These are phyloP conservation scores for Lepus timidus DNA, from an alignment of 2,113 vertebrate genomes.

Conservation along the genomic window DNA sequence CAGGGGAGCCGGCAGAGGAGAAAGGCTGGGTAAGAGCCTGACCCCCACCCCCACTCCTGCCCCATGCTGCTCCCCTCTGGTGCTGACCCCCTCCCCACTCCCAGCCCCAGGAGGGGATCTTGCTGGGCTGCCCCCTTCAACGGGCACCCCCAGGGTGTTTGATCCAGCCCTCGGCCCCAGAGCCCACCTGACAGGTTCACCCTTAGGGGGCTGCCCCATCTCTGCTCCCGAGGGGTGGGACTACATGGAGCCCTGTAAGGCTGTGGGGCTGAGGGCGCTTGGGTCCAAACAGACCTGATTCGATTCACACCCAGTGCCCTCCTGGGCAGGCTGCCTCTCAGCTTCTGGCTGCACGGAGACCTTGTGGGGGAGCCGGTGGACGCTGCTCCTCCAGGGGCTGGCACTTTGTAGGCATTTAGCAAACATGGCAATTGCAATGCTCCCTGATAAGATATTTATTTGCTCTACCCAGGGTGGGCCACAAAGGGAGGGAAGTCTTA, in stretches of 20 bases:
- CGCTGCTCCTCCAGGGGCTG: background rate
- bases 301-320: background rate
- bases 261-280: background rate
- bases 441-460: background rate
- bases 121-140: background rate
- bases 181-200: background rate
- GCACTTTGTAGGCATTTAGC: background rate
- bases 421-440: background rate
- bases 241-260: too few relatives aligned
- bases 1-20: background rate
- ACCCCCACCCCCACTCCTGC: fast-evolving
- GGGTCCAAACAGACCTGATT: background rate
- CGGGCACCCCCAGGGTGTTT: background rate
- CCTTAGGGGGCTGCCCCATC: too few relatives aligned
- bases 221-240: background rate
- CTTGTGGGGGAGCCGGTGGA: too few relatives aligned
- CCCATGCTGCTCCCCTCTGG: background rate
- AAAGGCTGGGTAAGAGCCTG: background rate
- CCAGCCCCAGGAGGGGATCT: background rate
- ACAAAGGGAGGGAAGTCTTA: background rate
- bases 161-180: background rate
- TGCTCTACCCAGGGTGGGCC: background rate
- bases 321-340: background rate
- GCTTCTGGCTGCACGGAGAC: background rate
- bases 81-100: background rate